Conservation (phyloP, 2,113 vertebrate genomes). For the Chiloscyllium plagiosum region DNA sequence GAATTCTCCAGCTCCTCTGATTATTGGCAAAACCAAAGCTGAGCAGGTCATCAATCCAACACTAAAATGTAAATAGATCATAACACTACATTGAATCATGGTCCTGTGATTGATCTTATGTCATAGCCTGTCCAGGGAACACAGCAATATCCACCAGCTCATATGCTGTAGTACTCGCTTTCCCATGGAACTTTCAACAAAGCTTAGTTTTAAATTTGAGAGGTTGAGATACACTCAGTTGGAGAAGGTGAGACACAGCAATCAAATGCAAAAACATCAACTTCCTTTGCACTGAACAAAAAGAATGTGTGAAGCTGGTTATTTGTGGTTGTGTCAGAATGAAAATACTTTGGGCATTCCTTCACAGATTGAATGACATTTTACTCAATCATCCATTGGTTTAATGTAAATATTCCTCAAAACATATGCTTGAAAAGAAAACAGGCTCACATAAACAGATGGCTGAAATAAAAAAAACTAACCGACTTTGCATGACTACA, state of each 20-base stretch:
- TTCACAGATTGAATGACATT: neutral
- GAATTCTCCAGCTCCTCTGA: neutral
- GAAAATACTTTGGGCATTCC: neutral
- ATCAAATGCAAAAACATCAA: neutral
- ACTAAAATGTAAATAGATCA: neutral
- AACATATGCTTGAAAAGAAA: neutral
- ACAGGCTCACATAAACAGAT: neutral
- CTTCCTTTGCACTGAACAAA: neutral
- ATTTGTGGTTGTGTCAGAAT: no score
- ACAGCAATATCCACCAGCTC: no score
- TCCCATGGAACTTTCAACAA: neutral
- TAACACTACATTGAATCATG: no score
- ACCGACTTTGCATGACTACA: neutral
- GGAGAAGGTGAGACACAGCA: neutral
- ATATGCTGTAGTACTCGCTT: neutral
- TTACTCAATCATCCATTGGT: neutral
- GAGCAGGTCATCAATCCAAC: neutral
- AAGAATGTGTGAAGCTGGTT: neutral
- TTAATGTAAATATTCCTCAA: neutral
- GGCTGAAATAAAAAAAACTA: neutral
- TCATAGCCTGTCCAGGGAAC: neutral
- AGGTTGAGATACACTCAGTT: neutral
- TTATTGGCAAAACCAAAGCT: neutral
- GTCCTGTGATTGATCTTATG: no score
- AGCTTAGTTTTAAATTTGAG: neutral